Evolutionary conservation across 2,888 invertebrate genomes (phyloP).

Genomic region (Spilosoma lubricipeda): DNA sequence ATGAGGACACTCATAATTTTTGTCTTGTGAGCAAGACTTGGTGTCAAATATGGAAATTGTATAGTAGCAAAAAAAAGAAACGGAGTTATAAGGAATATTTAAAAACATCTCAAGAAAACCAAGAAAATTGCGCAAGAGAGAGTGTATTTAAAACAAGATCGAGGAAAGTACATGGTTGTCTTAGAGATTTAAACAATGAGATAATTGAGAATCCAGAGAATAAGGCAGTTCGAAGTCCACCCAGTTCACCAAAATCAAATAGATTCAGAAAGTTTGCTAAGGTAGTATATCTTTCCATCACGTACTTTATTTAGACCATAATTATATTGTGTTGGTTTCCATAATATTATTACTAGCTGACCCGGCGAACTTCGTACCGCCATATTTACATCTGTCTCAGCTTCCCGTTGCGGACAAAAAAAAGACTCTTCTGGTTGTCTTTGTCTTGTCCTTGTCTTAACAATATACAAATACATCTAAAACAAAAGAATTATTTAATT

Average conservation of each 20-base stretch:
- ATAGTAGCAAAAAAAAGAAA: conserved; percentile 65
- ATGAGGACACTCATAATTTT: conserved; percentile 77
- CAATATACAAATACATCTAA: no score
- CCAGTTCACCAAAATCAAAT: conserved; percentile 75
- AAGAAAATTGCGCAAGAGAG: conserved; percentile 62
- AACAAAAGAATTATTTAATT: no score
- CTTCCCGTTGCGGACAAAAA: no score
- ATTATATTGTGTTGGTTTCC: not conserved
- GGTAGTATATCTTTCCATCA: conserved; percentile 53
- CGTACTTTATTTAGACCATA: not conserved
- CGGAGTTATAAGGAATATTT: conserved; percentile 62
- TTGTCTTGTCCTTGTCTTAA: no score
- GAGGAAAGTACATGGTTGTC: conserved; percentile 51
- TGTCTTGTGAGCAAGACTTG: conserved; percentile 74
- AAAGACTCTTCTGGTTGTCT: no score
- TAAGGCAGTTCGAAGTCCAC: conserved; percentile 63
- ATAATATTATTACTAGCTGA: no score
- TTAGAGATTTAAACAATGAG: conserved; percentile 75
- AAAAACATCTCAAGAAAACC: conserved; percentile 71
- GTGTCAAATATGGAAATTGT: conserved; percentile 70
- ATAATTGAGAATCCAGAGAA: conserved; percentile 50
- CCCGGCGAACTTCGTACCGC: no score
- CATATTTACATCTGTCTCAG: no score
- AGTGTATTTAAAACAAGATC: conserved; percentile 52
- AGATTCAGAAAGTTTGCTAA: conserved; percentile 75